Base-by-base conservation (phyloP, 2,888 invertebrate species). In the Corythucha ciliata region DNA sequence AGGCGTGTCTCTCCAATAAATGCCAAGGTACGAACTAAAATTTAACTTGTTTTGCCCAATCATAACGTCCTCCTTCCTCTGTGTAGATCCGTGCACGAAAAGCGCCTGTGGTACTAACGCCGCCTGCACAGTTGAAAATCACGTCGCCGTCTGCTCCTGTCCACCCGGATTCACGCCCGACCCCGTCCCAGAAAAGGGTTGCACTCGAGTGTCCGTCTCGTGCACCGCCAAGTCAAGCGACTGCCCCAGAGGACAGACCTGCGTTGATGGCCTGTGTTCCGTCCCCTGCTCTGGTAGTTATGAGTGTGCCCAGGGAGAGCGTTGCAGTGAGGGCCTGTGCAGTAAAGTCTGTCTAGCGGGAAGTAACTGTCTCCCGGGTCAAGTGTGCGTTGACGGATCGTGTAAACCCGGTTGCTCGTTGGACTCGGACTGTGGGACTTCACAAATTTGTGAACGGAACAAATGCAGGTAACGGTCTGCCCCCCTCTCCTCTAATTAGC, bases 341-440 rank as follows among this genome's bases (percentile, higher is more conserved):
- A 76, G 81, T 18, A 90, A 89, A 72, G 79, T 90, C 27, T 91
- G 91, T 66, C 89, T 88, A 64, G 81, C 84, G 8, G 89, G 89
- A 65, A 87, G 84, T 63, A 92, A 91, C 64, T 92, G 92, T 63
- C 72, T 90, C 61, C 83, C 86, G 2, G 91, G 91, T 42, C 91
- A 92, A 71, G 80, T 91, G 53, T 91, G 92, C 61, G 78, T 79
- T 58, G 78, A 79, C 55, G 89, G 90, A 47, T 74, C 80, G 34
- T 92, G 92, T 63, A 78, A 83, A 63, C 76, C 81, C 2, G 92
- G 92, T 5, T 92, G 92, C 65, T 79, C 81, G 54, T 75, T 78
- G 0, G 86, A 88, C 65, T 74, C 79, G 2, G 90, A 91, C 63
- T 91, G 91, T 64, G 76, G 79, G 39, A 70, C 75, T 33, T 82